Evolutionary conservation across 2,113 vertebrate genomes (phyloP).

Genomic region (Todiramphus chloris): DNA sequence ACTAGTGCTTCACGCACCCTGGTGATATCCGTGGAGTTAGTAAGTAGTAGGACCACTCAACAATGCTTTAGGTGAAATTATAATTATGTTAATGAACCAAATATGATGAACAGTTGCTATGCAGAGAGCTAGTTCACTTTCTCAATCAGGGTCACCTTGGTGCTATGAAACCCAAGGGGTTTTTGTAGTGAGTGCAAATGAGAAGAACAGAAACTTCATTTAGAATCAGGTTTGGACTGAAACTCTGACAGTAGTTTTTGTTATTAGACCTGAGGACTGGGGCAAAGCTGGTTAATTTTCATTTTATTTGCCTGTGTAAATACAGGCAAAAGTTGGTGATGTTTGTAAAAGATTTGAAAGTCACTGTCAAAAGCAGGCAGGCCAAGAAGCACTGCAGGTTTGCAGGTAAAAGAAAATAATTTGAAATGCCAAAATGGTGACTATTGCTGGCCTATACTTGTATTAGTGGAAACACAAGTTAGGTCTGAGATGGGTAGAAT

Average conservation of each 20-base stretch:
- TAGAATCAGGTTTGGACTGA: neutral
- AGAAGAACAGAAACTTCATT: neutral
- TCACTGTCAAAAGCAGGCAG: neutral
- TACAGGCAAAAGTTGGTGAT: neutral
- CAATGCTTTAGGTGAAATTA: neutral
- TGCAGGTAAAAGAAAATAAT: neutral
- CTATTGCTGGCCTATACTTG: neutral
- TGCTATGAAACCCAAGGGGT: neutral
- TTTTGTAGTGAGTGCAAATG: neutral
- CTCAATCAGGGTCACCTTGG: neutral
- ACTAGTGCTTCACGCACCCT: neutral
- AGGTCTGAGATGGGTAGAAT: neutral
- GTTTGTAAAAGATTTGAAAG: neutral
- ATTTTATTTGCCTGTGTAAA: neutral
- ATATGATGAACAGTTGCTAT: neutral
- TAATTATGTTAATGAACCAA: neutral
- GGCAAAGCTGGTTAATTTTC: neutral
- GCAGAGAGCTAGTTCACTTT: neutral
- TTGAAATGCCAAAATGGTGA: neutral
- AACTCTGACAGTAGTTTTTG: neutral
- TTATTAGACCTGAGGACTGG: neutral
- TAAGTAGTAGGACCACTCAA: neutral
- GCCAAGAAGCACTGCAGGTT: neutral
- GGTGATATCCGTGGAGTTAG: neutral
- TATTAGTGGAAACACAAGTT: neutral